Conservation (phyloP, 2,113 vertebrate species). For the Osmerus mordax region DNA sequence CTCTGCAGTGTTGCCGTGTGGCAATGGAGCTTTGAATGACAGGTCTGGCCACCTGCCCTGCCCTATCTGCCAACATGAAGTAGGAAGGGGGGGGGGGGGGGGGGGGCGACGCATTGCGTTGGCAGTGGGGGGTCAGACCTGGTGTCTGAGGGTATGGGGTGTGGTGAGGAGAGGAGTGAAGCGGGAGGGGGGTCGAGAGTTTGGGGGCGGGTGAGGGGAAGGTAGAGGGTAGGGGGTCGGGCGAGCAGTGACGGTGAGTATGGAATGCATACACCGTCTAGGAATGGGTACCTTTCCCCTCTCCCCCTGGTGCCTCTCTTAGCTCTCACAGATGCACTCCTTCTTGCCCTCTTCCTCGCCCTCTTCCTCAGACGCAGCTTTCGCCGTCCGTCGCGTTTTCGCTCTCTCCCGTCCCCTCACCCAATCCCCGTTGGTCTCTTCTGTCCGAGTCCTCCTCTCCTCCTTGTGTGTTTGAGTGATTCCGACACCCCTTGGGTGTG, state of each 20-base stretch:
- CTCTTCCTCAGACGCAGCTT: constrained; percentile 9
- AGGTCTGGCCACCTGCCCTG: constrained; percentile 74
- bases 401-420: constrained; percentile 38
- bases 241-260: not conserved
- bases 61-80: constrained; percentile 60
- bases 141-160: constrained; percentile 44
- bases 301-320: not conserved
- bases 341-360: not conserved
- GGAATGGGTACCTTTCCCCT: not conserved
- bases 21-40: constrained; percentile 66
- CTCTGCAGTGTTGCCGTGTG: constrained; percentile 68
- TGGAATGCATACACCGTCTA: not conserved
- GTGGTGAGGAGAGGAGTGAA: constrained; percentile 41
- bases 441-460: not conserved
- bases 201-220: constrained; percentile 25
- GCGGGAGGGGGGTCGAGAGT: constrained; percentile 27
- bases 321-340: not conserved
- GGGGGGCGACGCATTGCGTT: constrained; percentile 36
- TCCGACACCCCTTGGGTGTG: constrained; percentile 46
- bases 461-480: constrained; percentile 22
- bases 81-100: constrained; percentile 35
- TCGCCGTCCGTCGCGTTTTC: not conserved
- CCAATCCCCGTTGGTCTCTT: not conserved
- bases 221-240: not conserved
- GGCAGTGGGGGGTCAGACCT: constrained; percentile 41